phyloP scores from a whole-genome alignment of 2,113 vertebrate genomes.

The Pituophis catenifer region DNA sequence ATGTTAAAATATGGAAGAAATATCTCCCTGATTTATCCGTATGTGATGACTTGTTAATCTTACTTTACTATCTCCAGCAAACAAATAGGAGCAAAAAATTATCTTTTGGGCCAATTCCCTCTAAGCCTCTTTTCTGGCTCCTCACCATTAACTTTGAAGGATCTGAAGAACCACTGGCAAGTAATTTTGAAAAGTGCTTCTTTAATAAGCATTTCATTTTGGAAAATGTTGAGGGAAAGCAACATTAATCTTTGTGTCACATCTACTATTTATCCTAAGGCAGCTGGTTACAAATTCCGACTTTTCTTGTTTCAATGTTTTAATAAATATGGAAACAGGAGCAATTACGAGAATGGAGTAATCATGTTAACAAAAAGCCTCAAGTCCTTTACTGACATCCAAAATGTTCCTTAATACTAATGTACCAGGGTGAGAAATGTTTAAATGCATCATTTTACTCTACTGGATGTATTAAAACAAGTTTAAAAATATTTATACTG shows the following conservation, averaged over 20 bases:
- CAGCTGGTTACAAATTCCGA: neutral
- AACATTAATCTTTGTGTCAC: neutral
- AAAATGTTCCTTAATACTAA: neutral
- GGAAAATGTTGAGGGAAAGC: neutral
- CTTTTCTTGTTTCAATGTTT: neutral
- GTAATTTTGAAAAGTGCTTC: neutral
- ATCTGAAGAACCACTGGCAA: neutral
- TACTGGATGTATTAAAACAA: neutral
- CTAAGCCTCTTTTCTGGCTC: neutral
- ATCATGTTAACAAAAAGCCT: neutral
- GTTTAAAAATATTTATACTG: neutral
- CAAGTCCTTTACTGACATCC: neutral
- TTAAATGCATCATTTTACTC: neutral
- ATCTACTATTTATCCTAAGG: neutral
- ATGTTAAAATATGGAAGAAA: neutral
- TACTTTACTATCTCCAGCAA: neutral
- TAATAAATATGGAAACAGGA: neutral
- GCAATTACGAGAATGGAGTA: neutral
- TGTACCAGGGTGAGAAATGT: neutral
- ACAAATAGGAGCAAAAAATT: neutral
- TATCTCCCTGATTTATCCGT: neutral
- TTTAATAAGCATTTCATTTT: neutral
- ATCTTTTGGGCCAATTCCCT: too few relatives aligned
- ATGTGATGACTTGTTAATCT: neutral
- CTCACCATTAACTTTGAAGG: neutral